Percentiles rank a stretch among this genome's conserved stretches.
Conservation (phyloP, 2,888 invertebrate species). For the Carpatolechia fugitivella region DNA sequence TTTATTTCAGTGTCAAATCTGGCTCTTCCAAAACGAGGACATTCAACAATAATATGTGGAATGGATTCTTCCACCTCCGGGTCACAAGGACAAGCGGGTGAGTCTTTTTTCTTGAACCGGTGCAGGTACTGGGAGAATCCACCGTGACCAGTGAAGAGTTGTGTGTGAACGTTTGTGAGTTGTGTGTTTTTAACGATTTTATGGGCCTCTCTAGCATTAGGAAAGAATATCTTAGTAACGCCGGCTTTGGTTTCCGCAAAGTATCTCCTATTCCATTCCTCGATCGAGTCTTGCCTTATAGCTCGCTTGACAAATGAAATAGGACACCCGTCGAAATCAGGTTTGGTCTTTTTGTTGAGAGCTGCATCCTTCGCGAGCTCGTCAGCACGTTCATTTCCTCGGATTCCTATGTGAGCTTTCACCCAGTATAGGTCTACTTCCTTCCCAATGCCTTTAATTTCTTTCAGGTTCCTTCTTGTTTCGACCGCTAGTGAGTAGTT, state of each 20-base stretch:
- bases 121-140: conserved; percentile 7
- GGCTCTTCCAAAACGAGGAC: neutral
- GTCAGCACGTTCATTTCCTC: conserved; percentile 2
- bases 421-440: neutral
- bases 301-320: conserved; percentile 3
- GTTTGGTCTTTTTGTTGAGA: neutral
- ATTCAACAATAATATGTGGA: neutral
- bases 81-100: conserved; percentile 16
- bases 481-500: neutral
- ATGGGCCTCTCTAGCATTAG: neutral
- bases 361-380: conserved; percentile 19
- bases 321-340: conserved; percentile 11
- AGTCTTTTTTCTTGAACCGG: conserved; percentile 8
- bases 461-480: neutral
- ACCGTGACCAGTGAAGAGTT: conserved; percentile 13
- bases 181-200: neutral
- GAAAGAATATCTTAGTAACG: conserved; percentile 5
- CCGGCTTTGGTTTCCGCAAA: neutral
- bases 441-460: neutral
- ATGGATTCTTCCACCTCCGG: neutral
- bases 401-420: neutral
- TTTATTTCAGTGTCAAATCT: neutral
- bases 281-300: neutral
- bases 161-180: neutral
- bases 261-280: conserved; percentile 11